phyloP scores from a whole-genome alignment of 1,140 invertebrate genomes.

The Cardiocondyla obscurior region DNA sequence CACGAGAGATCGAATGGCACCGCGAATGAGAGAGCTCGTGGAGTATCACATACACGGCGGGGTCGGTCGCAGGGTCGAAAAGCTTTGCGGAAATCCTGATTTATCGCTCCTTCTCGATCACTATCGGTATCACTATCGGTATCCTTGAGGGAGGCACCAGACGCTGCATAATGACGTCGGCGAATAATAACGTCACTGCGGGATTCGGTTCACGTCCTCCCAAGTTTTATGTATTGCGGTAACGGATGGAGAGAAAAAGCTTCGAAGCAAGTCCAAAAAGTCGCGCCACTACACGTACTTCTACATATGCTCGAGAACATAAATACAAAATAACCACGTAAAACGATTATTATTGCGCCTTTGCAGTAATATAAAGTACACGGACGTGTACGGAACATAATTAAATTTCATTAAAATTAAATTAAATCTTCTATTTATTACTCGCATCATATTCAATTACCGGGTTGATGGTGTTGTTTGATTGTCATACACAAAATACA shows the following conservation, averaged over 20 bases:
- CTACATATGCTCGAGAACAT: neutral
- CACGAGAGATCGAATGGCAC: neutral
- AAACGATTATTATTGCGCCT: neutral
- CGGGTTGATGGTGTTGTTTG: neutral
- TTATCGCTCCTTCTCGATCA: constrained; percentile 55
- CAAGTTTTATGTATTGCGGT: constrained; percentile 43
- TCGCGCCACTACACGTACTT: neutral
- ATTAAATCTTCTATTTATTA: neutral
- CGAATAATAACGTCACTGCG: constrained; percentile 50
- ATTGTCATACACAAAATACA: neutral
- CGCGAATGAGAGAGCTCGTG: constrained; percentile 15
- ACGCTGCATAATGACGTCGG: constrained; percentile 46
- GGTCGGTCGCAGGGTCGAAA: constrained; percentile 53
- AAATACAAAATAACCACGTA: neutral
- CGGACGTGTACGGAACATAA: neutral
- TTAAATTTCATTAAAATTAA: neutral
- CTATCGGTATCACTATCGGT: constrained; percentile 35
- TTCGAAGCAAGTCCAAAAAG: neutral
- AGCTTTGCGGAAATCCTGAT: constrained; percentile 68
- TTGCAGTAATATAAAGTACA: neutral
- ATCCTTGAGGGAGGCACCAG: constrained; percentile 34
- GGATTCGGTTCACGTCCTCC: constrained; percentile 42
- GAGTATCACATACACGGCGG: constrained; percentile 54
- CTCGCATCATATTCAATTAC: neutral
- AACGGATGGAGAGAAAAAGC: constrained; percentile 30